Evolutionary conservation across 1,140 invertebrate species (phyloP).

Genomic region (Sipha flava): DNA sequence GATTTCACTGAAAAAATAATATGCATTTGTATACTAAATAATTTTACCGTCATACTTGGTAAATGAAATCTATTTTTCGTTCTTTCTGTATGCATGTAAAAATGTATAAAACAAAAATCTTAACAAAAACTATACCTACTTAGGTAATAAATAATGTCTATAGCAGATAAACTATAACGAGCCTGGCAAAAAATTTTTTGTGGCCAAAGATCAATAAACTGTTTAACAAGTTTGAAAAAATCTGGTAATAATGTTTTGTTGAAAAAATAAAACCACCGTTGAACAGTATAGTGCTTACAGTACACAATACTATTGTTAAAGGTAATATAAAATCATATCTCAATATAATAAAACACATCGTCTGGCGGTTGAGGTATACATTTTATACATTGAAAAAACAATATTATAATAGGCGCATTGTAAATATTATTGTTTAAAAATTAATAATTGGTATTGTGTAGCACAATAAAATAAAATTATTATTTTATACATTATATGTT

Average conservation of each 20-base stretch:
- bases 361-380: not conserved
- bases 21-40: not conserved
- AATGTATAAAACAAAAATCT: not conserved
- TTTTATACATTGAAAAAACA: not conserved
- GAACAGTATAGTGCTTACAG: not conserved
- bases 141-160: not conserved
- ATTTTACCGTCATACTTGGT: not conserved
- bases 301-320: not conserved
- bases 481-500: not conserved
- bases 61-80: not conserved
- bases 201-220: not conserved
- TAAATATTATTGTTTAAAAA: not conserved
- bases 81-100: not conserved
- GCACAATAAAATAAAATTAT: conserved; percentile 16
- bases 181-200: not conserved
- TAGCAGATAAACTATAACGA: not conserved
- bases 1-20: not conserved
- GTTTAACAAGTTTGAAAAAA: not conserved
- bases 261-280: not conserved
- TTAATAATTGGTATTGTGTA: conserved; percentile 24
- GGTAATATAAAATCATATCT: not conserved
- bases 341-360: not conserved
- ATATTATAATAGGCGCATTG: not conserved
- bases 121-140: not conserved
- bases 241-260: too few relatives aligned